Conservation (phyloP, 2,113 vertebrate genomes). For the Pipa parva region DNA sequence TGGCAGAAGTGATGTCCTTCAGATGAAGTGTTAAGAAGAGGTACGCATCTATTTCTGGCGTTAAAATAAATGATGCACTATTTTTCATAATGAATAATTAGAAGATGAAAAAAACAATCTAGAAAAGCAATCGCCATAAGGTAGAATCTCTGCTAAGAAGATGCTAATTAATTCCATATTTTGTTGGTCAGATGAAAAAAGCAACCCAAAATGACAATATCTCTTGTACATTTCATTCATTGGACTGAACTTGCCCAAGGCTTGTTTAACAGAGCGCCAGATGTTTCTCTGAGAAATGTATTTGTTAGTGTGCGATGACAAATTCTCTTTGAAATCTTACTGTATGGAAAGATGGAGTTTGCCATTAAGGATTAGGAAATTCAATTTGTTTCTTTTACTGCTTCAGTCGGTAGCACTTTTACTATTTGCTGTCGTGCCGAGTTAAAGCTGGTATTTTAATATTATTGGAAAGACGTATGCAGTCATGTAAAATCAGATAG, state of each 20-base stretch:
- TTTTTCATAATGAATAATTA: not conserved
- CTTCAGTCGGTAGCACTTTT: too few species aligned
- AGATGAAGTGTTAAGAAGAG: too few species aligned
- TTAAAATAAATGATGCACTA: too few species aligned
- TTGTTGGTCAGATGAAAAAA: constrained; percentile 64
- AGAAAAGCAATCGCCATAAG: not conserved
- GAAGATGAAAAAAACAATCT: not conserved
- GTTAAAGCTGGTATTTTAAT: too few species aligned
- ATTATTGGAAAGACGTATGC: too few species aligned
- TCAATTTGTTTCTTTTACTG: constrained; percentile 62
- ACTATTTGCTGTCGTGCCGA: too few species aligned
- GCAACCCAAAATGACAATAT: constrained; percentile 60
- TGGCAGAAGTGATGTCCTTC: too few species aligned
- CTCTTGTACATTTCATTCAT: constrained; percentile 67
- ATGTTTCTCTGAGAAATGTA: constrained; percentile 68
- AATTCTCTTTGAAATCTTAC: constrained; percentile 70
- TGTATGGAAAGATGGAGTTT: constrained; percentile 67
- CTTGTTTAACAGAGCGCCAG: constrained; percentile 71
- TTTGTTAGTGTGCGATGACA: constrained; percentile 73
- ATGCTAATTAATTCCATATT: constrained; percentile 50
- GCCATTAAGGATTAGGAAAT: constrained; percentile 68
- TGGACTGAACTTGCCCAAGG: constrained; percentile 60
- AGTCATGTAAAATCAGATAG: too few species aligned
- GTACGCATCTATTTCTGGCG: too few species aligned
- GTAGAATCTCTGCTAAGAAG: not conserved